Base-by-base conservation (phyloP, 2,113 vertebrate species). In the Oryzias javanicus region DNA sequence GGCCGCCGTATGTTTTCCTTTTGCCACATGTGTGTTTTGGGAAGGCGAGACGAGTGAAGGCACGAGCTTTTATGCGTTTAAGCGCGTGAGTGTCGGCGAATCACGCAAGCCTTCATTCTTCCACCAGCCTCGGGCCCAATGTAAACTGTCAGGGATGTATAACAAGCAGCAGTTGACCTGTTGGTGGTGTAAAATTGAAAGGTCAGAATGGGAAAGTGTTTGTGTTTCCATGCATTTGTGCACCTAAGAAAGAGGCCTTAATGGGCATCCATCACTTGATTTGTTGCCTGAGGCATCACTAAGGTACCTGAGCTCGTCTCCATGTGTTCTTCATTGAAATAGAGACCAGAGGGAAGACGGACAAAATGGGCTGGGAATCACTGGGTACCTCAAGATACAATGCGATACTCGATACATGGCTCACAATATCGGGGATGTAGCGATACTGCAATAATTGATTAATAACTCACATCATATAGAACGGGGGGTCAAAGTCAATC, bases 81-180 rank as follows among this genome's bases (percentile, higher is more conserved):
- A 16, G 19, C 40, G 47, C 68, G 42, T 1, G 29, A 0, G 50
- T 57, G 61, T 25, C 1, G 49, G 59, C 41, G 59, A 64, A 60
- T 69, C 41, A 29, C 20, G 50, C 40, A 56, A 51, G 24, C 47
- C 13, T 25, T 48, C 42, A 51, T 52, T 3, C 8, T 45, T 46
- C 29, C 55, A 49, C 13, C 62, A 51, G 71, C 85, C 79, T 73
- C 66, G 17, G 84, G 84, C 72, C 52, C 40, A 22, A 40, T 80
- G 84, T 84, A 83, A 73, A 60, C 75, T 81, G 81, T 83, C 82
- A 62, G 57, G 72, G 71, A 15, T 17, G 27, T 58, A 55, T 56
- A 84, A 85, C 74, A 77, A 79, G 74, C 64, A 78, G 74, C 70
- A 80, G 60, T 74, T 84, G 73, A 80, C 79, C 77, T 87, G 20